Evolutionary conservation across 2,797 vertebrate species (phyloP).

Genomic region (Lycodopsis pacificus): DNA sequence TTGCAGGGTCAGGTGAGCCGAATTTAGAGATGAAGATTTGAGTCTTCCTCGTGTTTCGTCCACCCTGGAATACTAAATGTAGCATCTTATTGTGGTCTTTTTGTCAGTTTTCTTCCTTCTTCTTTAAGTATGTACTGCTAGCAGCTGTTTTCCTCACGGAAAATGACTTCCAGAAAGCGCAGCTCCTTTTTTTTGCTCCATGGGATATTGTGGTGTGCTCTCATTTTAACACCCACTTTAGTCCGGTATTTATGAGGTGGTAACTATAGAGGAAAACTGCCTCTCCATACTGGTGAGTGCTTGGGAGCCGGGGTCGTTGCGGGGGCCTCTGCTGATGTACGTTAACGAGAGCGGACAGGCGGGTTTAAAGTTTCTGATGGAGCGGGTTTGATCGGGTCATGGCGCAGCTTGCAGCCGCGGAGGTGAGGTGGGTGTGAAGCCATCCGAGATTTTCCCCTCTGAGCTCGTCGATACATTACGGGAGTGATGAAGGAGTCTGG

Average conservation of each 20-base stretch:
- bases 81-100: conserved; percentile 4
- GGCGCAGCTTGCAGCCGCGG: conserved; percentile 12
- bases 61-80: conserved; percentile 1
- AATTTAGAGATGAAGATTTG: conserved; percentile 6
- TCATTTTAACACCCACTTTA: conserved; percentile 77
- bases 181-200: conserved; percentile 54
- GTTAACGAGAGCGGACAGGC: conserved; percentile 62
- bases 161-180: conserved; percentile 50
- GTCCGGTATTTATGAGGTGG: conserved; percentile 78
- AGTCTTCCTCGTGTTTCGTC: background rate
- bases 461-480: conserved; percentile 58
- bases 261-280: conserved; percentile 52
- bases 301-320: conserved; percentile 18
- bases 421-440: conserved; percentile 47
- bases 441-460: conserved; percentile 36
- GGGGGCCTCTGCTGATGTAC: conserved; percentile 53
- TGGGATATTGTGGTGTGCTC: conserved; percentile 63
- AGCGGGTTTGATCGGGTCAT: conserved; percentile 58
- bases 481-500: conserved; percentile 61
- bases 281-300: conserved; percentile 42
- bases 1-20: conserved; percentile 16
- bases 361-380: conserved; percentile 59
- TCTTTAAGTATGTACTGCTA: conserved; percentile 5
- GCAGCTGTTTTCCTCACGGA: conserved; percentile 37
- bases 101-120: conserved; percentile 7